Percentiles rank a stretch among this genome's conserved stretches.
These are phyloP conservation scores for Puntigrus tetrazona DNA, from an alignment of 2,113 vertebrate genomes.

Conservation along the genomic window DNA sequence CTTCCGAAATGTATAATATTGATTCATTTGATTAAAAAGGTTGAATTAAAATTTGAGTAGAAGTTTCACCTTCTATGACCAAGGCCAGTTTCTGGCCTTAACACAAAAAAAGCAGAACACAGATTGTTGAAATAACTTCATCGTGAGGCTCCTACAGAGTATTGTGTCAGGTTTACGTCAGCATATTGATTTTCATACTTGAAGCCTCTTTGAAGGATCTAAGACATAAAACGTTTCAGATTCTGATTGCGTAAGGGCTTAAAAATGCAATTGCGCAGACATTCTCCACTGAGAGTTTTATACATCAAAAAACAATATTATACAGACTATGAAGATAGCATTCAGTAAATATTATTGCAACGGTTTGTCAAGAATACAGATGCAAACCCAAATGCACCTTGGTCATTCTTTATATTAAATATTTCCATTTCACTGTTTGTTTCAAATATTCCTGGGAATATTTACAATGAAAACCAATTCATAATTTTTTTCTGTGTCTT, in stretches of 20 bases:
- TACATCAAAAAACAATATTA: neutral
- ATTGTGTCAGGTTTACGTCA: constrained; percentile 18
- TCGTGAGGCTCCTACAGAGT: neutral
- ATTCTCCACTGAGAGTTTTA: constrained; percentile 5
- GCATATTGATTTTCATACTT: constrained; percentile 20
- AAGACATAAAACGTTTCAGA: constrained; percentile 22
- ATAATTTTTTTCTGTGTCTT: too few species aligned
- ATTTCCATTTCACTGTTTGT: neutral
- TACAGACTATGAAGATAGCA: neutral
- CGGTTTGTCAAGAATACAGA: neutral
- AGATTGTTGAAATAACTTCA: constrained; percentile 6
- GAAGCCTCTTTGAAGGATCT: constrained; percentile 26
- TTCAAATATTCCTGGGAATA: neutral
- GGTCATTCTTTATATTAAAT: neutral
- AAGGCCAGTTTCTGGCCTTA: neutral
- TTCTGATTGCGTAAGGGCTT: neutral
- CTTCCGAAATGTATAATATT: neutral
- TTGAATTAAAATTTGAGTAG: neutral
- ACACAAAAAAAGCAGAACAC: neutral
- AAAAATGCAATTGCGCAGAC: neutral
- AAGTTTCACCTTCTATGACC: neutral
- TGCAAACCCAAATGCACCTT: neutral
- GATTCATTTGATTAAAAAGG: neutral
- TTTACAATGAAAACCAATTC: neutral
- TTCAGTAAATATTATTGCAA: neutral